Base-by-base conservation (phyloP, 2,888 invertebrate genomes). In the Chorisops tibialis region DNA sequence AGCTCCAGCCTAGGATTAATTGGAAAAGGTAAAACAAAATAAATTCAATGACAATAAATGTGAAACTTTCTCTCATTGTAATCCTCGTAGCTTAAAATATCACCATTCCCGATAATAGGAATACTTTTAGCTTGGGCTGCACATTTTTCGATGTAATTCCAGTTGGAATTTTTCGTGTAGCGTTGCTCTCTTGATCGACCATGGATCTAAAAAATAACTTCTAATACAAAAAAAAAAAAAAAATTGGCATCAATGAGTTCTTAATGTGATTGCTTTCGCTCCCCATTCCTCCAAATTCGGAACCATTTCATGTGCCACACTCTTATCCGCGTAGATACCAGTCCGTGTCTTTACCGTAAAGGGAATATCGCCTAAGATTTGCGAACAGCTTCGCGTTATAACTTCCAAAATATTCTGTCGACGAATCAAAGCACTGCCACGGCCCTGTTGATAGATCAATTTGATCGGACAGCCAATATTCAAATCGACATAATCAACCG, bases 391-490 rank as follows among this genome's bases (percentile, higher is more conserved):
- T 69, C 84, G 84, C 0, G 95, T 84, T 51, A 93, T 87, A n/a
- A 87, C 81, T 76, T 92, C 90, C 63, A 97, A 80, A 64, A 90
- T 84, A 66, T 77, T 79, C 2, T 71, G 71, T 38, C 78, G 70
- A 9, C 79, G 68, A 70, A 79, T 75, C 0, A 79, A 61, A 2
- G 79, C 79, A 64, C 78, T 76, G 3, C 79, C 79, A 4, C 76
- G 79, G 4, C 78, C 78, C 52, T 92, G 91, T 71, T 88, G 87
- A 77, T 92, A 98, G 66, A 99, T 88, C 62, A 95, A 81, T 74
- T 99, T 98, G 69, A 99, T 94, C 0, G 99, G 99, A 76, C 99
- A 99, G 1, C 98, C 99, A 74, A 96, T 84, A 80, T 99, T 99
- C 68, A 99, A 82, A 77, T 99, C 99, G 60, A 99, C 83, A 75